These are phyloP conservation scores for Andrena camellia DNA, from an alignment of 2,888 invertebrate species.

Conservation along the genomic window DNA sequence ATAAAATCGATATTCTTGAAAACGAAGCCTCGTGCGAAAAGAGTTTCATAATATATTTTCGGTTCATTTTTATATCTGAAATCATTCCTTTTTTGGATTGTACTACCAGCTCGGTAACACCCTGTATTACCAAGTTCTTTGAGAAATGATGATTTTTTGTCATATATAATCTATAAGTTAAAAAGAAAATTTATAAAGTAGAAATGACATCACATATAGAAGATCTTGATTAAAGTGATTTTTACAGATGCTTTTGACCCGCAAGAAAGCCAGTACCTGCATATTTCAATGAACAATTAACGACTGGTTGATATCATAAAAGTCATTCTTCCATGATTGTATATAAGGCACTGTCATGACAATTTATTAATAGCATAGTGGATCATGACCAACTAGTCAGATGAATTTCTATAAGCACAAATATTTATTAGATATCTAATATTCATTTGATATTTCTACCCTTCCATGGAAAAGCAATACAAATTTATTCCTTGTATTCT, in stretches of 20 bases:
- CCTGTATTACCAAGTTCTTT: conserved; percentile 4
- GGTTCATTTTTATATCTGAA: no score
- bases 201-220: conserved; percentile 52
- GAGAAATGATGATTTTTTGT: not conserved
- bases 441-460: conserved; percentile 61
- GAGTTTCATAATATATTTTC: no score
- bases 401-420: conserved; percentile 82
- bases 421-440: conserved; percentile 74
- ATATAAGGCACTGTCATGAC: conserved; percentile 81
- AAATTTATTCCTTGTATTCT: conserved; percentile 36
- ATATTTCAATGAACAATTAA: conserved; percentile 64
- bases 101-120: no score
- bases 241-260: conserved; percentile 49
- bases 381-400: conserved; percentile 83
- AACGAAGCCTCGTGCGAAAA: no score
- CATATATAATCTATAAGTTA: not conserved
- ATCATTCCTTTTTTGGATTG: no score
- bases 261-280: conserved; percentile 73
- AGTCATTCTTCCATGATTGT: conserved; percentile 77
- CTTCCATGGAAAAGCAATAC: conserved; percentile 53
- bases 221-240: conserved; percentile 37
- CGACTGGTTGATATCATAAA: conserved; percentile 68
- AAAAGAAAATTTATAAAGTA: not conserved
- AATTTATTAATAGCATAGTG: conserved; percentile 78
- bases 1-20: no score